Conservation (phyloP, 2,888 invertebrate species). For the Hedya salicella region DNA sequence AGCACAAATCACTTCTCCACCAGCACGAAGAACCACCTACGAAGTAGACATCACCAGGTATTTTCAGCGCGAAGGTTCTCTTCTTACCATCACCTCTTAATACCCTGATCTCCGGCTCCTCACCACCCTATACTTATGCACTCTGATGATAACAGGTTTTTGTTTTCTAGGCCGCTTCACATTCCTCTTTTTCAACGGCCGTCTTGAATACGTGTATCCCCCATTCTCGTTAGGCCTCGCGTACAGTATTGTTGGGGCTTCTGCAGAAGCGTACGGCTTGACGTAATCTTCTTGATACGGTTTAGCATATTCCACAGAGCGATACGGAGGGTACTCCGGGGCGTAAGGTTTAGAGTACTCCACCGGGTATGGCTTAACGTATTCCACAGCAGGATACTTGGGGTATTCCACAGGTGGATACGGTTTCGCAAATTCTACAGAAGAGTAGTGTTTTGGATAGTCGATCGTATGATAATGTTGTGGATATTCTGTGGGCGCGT, state of each 20-base stretch:
- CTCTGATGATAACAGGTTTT: slow-evolving; percentile 66
- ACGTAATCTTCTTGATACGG: slow-evolving; percentile 44
- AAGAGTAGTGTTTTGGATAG: not conserved
- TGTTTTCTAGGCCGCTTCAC: slow-evolving; percentile 47
- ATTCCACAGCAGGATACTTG: slow-evolving; percentile 7
- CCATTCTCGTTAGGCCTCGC: slow-evolving; percentile 68
- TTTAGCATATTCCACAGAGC: slow-evolving; percentile 10
- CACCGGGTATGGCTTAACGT: slow-evolving; percentile 8
- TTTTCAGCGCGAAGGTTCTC: not conserved
- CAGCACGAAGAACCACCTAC: slow-evolving; percentile 26
- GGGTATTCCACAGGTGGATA: slow-evolving; percentile 5
- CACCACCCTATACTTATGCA: slow-evolving; percentile 70
- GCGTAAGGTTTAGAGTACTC: slow-evolving; percentile 28
- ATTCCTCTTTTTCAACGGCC: slow-evolving; percentile 50
- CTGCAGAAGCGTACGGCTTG: slow-evolving; percentile 46
- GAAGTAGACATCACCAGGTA: slow-evolving; percentile 30
- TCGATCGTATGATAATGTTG: not conserved
- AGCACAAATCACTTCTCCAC: not conserved
- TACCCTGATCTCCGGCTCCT: slow-evolving; percentile 50
- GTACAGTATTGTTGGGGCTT: slow-evolving; percentile 64
- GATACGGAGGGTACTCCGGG: not conserved
- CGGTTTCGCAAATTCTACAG: not conserved
- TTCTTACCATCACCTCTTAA: not conserved
- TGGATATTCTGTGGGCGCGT: not conserved
- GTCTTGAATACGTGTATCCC: slow-evolving; percentile 68